Evolutionary conservation across 2,113 vertebrate genomes (phyloP).

Genomic region (Plestiodon gilberti): DNA sequence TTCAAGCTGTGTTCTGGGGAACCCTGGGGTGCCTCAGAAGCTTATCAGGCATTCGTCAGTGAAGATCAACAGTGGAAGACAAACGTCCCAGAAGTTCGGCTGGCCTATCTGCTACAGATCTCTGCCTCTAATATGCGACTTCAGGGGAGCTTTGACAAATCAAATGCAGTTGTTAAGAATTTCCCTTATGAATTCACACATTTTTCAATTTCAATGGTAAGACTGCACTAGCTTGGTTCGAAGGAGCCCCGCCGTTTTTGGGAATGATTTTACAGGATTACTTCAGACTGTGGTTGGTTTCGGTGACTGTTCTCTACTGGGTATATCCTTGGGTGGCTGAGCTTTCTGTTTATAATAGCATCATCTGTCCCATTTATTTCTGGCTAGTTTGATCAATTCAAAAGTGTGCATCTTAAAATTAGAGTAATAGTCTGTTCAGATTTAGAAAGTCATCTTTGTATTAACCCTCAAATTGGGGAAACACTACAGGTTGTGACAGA

Average conservation of each 20-base stretch:
- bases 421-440: not conserved
- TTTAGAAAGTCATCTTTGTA: not conserved
- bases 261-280: not conserved
- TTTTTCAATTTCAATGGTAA: not conserved
- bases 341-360: not conserved
- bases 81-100: not conserved
- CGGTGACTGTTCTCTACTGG: not conserved
- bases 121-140: not conserved
- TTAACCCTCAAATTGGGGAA: fast-evolving
- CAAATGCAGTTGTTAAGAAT: not conserved
- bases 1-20: not conserved
- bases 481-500: not conserved
- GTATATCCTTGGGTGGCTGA: not conserved
- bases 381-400: not conserved
- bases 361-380: not conserved
- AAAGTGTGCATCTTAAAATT: not conserved
- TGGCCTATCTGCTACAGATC: not conserved
- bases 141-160: not conserved
- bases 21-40: not conserved
- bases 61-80: not conserved
- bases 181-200: not conserved
- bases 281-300: not conserved
- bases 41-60: not conserved
- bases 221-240: too few species aligned
- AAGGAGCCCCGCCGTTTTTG: too few species aligned